phyloP scores from a whole-genome alignment of 2,888 invertebrate genomes.

The Invenusta paracnida region DNA sequence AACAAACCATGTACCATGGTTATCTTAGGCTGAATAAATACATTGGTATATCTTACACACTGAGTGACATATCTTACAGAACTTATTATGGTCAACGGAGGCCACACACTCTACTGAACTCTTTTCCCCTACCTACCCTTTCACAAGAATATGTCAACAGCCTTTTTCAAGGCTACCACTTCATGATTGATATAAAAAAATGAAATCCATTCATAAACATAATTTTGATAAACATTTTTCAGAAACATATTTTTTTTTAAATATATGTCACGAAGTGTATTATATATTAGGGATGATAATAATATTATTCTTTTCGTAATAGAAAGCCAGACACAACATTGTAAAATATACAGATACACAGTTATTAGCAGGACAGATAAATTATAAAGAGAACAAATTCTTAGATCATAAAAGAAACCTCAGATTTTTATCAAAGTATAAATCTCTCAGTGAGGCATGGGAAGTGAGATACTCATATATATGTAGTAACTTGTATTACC shows the following conservation, averaged over 20 bases:
- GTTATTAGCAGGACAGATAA: not conserved
- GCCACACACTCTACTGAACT: not conserved
- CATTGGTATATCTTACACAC: not conserved
- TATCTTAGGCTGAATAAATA: not conserved
- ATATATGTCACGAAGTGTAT: not conserved
- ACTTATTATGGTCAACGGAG: not conserved
- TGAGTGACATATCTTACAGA: not conserved
- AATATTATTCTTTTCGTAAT: not conserved
- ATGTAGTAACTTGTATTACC: not conserved
- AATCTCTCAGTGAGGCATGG: not conserved
- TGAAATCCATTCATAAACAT: not conserved
- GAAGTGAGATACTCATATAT: not conserved
- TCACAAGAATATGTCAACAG: not conserved
- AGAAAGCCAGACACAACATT: not conserved
- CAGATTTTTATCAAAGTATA: not conserved
- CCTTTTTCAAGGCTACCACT: not conserved
- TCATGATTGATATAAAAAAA: not conserved
- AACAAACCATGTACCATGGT: not conserved
- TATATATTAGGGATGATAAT: not conserved
- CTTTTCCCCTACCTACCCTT: not conserved
- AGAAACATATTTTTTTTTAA: not conserved
- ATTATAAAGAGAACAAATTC: not conserved
- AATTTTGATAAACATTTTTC: not conserved
- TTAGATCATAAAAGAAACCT: not conserved
- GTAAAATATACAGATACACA: not conserved